Evolutionary conservation across 1,140 invertebrate species (phyloP).

Genomic region (Drosophila ercepeae): DNA sequence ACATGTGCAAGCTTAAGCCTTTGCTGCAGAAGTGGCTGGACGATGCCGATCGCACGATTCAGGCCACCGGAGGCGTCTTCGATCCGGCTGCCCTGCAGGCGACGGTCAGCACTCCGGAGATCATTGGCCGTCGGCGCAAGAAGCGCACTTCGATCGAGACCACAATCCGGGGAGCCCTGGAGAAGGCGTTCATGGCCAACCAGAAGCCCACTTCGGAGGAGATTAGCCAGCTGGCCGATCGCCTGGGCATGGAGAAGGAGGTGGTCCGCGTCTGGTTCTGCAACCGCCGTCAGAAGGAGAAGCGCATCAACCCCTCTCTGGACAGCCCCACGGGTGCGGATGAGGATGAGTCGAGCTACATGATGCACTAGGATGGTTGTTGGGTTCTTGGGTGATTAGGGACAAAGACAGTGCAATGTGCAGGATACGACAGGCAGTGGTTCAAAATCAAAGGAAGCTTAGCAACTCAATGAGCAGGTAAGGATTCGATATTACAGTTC

Average conservation of each 20-base stretch:
- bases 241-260: constrained; percentile 98
- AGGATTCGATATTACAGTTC: not conserved
- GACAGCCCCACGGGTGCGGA: constrained; percentile 83
- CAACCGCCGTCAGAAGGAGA: constrained; percentile 96
- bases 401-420: constrained; percentile 70
- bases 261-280: constrained; percentile 99
- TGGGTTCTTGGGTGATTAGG: constrained; percentile 8
- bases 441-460: constrained; percentile 28
- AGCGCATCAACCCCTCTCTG: constrained; percentile 90
- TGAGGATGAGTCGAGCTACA: constrained; percentile 74
- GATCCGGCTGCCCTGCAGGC: constrained; percentile 90
- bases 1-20: constrained; percentile 99
- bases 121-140: constrained; percentile 95
- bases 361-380: constrained; percentile 62
- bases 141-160: constrained; percentile 99
- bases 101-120: constrained; percentile 92
- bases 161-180: constrained; percentile 94
- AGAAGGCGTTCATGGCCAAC: constrained; percentile 97
- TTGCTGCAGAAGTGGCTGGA: constrained; percentile 98
- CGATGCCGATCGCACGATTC: constrained; percentile 96
- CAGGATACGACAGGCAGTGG: constrained; percentile 7
- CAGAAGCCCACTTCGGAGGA: constrained; percentile 99
- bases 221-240: constrained; percentile 95
- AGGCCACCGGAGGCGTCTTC: constrained; percentile 87
- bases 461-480: constrained; percentile 58